Evolutionary conservation across 2,113 vertebrate genomes (phyloP), one percentile per base, ranked within the genome.

Genomic region (Chionis minor): DNA sequence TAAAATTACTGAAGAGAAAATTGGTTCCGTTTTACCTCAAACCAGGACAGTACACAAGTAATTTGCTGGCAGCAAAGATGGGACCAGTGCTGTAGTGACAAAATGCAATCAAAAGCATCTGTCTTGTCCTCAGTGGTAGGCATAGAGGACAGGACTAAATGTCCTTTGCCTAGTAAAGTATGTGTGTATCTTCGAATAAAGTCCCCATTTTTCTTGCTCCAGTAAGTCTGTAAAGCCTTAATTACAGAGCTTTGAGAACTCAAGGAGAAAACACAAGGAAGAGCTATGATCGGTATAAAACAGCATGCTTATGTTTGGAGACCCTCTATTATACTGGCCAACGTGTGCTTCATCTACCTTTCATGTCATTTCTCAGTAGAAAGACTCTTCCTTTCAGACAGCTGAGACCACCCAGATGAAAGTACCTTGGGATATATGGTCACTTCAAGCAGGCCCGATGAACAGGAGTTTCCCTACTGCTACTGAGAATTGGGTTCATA

Each of bases 321-420:
- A 69, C 14, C 16, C 59, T 52, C 13, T 82, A 33, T 35, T 80
- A 27, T 44, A 32, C 33, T 45, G 54, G 69, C 42, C 72, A 94
- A 28, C 28, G 65, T 67, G 61, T 70, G 70, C n/a, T 96, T 84
- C 58, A 16, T 63, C 91, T 71, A 94, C 33, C 70, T 86, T 27
- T 1, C 62, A 23, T 71, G 28, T 70, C 75, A 65, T 91, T 94
- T 93, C 83, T 96, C 75, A 84, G 69, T 42, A 95, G 78, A 97
- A 96, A 81, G 78, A 96, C 40, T 45, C 69, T 91, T 86, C 52
- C 28, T 96, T 97, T 94, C 61, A 80, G 63, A 23, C 62, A 44
- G 9, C 72, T 84, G 42, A 93, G 96, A 97, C 97, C 95, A 98
- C 95, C 95, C 94, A 97, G 63, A 67, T 72, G 42, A 73, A 89